Conservation (phyloP, 2,797 vertebrate species). For the Sebastes minor region DNA sequence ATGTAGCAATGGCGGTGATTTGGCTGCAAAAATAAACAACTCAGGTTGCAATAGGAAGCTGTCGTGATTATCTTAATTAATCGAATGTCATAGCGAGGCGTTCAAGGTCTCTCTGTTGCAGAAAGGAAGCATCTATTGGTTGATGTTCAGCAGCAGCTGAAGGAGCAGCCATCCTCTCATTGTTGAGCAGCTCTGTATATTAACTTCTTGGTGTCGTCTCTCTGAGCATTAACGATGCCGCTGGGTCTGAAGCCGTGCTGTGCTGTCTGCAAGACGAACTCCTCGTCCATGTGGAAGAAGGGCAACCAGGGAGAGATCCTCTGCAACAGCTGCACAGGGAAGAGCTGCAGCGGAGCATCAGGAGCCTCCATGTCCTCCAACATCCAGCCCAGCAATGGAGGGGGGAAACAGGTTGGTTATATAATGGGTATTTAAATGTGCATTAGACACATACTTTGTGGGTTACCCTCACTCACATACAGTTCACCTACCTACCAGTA, state of each 20-base stretch:
- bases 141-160: constrained; percentile 6
- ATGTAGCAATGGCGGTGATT: constrained; percentile 18
- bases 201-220: background rate
- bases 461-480: background rate
- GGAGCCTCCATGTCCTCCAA: constrained; percentile 83
- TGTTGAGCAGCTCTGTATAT: constrained; percentile 6
- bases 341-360: constrained; percentile 69
- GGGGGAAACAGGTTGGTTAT: constrained; percentile 85
- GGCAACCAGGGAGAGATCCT: constrained; percentile 94
- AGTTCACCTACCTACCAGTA: background rate
- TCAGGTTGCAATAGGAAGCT: background rate
- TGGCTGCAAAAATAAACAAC: constrained; percentile 20
- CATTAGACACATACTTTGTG: no score
- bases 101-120: background rate
- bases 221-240: constrained; percentile 83
- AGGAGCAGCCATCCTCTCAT: constrained; percentile 7
- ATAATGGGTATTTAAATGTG: background rate
- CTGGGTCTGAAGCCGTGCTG: constrained; percentile 95
- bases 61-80: fast-evolving
- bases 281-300: constrained; percentile 99
- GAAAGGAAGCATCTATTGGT: background rate
- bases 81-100: background rate
- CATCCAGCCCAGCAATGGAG: constrained; percentile 86
- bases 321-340: constrained; percentile 94
- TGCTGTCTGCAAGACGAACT: constrained; percentile 92